Conservation (phyloP, 2,888 invertebrate species). For the Aspidiotus destructor region DNA sequence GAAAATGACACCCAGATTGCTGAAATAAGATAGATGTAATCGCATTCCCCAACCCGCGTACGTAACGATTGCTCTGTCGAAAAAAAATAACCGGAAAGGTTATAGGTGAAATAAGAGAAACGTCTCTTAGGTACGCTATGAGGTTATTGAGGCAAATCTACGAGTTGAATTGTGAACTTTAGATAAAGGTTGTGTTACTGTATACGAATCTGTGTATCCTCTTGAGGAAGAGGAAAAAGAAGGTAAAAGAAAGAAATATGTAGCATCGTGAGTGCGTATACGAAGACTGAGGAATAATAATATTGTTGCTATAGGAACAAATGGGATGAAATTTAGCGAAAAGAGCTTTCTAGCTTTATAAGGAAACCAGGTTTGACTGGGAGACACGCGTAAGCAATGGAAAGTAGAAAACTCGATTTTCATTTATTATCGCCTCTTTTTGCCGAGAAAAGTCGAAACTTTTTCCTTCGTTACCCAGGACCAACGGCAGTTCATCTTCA, state of each 20-base stretch:
- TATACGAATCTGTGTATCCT: background rate
- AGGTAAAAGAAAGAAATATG: background rate
- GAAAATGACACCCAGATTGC: too few species aligned
- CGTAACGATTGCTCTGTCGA: too few species aligned
- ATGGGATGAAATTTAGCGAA: slow-evolving; percentile 32
- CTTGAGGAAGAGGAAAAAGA: background rate
- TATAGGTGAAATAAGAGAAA: slow-evolving; percentile 10
- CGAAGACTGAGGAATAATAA: slow-evolving; percentile 26
- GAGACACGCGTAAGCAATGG: background rate
- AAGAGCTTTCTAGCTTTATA: slow-evolving; percentile 6
- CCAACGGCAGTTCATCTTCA: slow-evolving; percentile 11
- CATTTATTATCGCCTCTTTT: slow-evolving; percentile 32
- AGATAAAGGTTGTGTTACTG: background rate
- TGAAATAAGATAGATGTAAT: too few species aligned
- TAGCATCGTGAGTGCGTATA: background rate
- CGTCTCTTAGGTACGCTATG: slow-evolving; percentile 10
- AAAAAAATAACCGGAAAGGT: background rate
- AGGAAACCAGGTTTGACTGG: slow-evolving; percentile 5
- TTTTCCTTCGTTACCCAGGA: slow-evolving; percentile 10
- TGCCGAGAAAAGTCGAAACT: slow-evolving; percentile 17
- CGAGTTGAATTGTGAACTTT: background rate
- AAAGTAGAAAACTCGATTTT: slow-evolving; percentile 30
- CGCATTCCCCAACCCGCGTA: too few species aligned
- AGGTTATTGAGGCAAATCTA: slow-evolving; percentile 23
- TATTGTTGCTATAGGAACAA: slow-evolving; percentile 33